Evolutionary conservation across 2,888 invertebrate species (phyloP).

Genomic region (Auanema sp.): DNA sequence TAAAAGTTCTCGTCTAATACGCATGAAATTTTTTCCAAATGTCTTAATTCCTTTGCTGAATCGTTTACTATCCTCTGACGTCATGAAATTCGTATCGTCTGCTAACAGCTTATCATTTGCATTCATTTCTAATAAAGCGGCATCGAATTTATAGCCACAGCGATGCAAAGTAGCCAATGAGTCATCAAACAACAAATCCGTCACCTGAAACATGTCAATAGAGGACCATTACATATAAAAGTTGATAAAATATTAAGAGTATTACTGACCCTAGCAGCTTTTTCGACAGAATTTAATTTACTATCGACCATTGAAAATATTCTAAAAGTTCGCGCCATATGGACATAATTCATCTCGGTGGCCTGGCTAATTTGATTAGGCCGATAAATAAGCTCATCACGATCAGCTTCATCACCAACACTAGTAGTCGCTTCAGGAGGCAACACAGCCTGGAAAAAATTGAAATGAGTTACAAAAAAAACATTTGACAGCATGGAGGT

Average conservation of each 20-base stretch:
- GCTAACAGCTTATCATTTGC: constrained; percentile 49
- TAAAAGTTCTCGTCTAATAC: constrained; percentile 90
- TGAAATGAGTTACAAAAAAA: too few species aligned
- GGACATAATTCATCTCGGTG: constrained; percentile 49
- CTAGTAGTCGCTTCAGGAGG: constrained; percentile 36
- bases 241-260: neutral
- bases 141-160: constrained; percentile 92
- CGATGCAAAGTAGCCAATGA: constrained; percentile 75
- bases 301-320: constrained; percentile 40
- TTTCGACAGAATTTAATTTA: constrained; percentile 48
- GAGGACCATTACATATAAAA: neutral
- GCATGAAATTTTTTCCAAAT: constrained; percentile 98
- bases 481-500: too few species aligned
- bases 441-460: constrained; percentile 42
- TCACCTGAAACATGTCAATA: constrained; percentile 28
- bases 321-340: constrained; percentile 44
- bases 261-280: constrained; percentile 39
- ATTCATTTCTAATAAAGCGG: constrained; percentile 74
- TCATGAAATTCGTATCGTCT: constrained; percentile 52
- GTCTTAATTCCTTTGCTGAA: constrained; percentile 97
- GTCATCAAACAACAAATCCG: constrained; percentile 55
- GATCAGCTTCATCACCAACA: constrained; percentile 57
- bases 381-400: constrained; percentile 58
- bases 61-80: constrained; percentile 57
- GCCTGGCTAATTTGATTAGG: constrained; percentile 48